Conservation (phyloP, 64 coral and sea anemone genomes). For the Cladopsammia gracilis region DNA sequence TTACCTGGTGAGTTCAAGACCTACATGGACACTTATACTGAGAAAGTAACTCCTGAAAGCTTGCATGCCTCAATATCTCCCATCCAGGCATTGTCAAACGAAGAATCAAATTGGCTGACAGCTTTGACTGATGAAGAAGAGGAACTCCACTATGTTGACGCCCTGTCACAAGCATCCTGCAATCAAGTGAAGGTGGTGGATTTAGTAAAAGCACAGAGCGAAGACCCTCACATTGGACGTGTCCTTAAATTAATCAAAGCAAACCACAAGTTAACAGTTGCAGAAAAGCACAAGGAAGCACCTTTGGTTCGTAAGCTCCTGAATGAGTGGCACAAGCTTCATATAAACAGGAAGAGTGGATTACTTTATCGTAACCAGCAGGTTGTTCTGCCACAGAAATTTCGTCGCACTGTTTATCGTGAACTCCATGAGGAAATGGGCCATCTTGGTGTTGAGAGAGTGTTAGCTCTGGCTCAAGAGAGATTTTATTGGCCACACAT, state of each 20-base stretch:
- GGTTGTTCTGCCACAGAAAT: constrained; percentile 58
- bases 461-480: too few species aligned
- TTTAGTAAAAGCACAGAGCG: constrained; percentile 33
- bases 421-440: too few species aligned
- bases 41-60: constrained; percentile 15
- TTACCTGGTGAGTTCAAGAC: constrained; percentile 28
- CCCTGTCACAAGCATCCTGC: too few species aligned
- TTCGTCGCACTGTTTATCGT: too few species aligned
- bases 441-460: too few species aligned
- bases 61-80: too few species aligned
- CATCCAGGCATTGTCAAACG: too few species aligned
- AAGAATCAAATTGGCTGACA: too few species aligned
- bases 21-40: constrained; percentile 61
- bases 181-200: constrained; percentile 45
- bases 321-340: constrained; percentile 74
- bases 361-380: constrained; percentile 66
- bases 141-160: too few species aligned
- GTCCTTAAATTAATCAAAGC: constrained; percentile 12
- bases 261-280: constrained; percentile 36
- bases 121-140: too few species aligned
- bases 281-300: constrained; percentile 22
- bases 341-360: constrained; percentile 64
- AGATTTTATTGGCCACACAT: too few species aligned
- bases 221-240: constrained; percentile 33
- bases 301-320: constrained; percentile 58